Conservation (phyloP, 2,888 invertebrate species). For the Rapana venosa region DNA sequence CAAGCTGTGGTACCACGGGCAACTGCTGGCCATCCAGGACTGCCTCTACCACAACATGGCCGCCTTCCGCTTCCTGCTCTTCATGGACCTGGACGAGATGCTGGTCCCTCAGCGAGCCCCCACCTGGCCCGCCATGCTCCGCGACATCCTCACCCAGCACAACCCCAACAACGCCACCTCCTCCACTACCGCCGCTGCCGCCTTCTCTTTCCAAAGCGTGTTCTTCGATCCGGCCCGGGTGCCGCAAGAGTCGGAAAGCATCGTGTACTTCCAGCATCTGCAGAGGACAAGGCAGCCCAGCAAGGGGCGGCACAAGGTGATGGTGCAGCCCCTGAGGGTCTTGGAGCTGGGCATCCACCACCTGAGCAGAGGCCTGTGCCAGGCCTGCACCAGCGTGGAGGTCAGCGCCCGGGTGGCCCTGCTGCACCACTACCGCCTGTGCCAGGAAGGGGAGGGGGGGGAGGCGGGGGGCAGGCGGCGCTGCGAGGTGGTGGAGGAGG, state of each 20-base stretch:
- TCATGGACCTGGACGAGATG: conserved; percentile 76
- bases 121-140: conserved; percentile 59
- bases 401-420: conserved; percentile 56
- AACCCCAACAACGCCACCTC: too few species aligned
- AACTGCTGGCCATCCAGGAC: conserved; percentile 75
- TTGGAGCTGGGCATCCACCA: conserved; percentile 73
- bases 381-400: conserved; percentile 46
- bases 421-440: conserved; percentile 67
- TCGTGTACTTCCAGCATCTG: conserved; percentile 63
- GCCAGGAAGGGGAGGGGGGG: conserved; percentile 59
- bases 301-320: conserved; percentile 61
- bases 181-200: conserved; percentile 50
- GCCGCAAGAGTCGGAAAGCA: conserved; percentile 55
- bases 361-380: conserved; percentile 56
- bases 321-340: conserved; percentile 62
- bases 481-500: conserved; percentile 56
- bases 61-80: conserved; percentile 67
- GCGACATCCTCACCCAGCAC: conserved; percentile 44
- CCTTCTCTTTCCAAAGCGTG: conserved; percentile 67
- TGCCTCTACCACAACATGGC: conserved; percentile 75
- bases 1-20: conserved; percentile 74
- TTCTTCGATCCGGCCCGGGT: conserved; percentile 65
- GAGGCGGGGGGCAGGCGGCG: conserved; percentile 17
- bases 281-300: conserved; percentile 60
- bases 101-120: conserved; percentile 67